Evolutionary conservation across 2,113 vertebrate genomes (phyloP).

Genomic region (Tiliqua scincoides): DNA sequence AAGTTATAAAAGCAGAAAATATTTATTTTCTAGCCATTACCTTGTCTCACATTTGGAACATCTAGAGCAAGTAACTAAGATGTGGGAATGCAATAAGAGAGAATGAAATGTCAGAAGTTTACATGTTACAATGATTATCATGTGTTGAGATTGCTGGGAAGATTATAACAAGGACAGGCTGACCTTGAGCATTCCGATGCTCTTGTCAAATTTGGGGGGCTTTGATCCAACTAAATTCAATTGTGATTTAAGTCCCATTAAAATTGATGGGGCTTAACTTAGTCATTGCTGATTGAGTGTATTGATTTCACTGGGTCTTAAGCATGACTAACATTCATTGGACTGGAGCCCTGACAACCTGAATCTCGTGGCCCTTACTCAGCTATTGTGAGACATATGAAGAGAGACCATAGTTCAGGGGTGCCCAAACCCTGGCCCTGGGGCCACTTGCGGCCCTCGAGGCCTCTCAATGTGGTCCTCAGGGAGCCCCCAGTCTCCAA

Average conservation of each 20-base stretch:
- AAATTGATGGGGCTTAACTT: neutral
- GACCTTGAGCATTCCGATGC: neutral
- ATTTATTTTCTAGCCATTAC: conserved; percentile 41
- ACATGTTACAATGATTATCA: conserved; percentile 30
- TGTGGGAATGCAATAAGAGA: conserved; percentile 23
- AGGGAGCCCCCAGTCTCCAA: too few species aligned
- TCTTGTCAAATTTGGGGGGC: neutral
- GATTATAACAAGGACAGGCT: neutral
- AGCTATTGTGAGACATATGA: neutral
- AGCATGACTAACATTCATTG: neutral
- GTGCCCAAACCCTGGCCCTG: too few species aligned
- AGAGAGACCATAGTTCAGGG: neutral
- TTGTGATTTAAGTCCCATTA: neutral
- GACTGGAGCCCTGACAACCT: neutral
- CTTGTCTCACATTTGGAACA: conserved; percentile 35
- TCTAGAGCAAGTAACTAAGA: conserved; percentile 21
- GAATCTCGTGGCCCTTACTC: neutral
- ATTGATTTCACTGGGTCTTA: neutral
- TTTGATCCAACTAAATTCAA: neutral
- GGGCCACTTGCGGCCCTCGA: too few species aligned
- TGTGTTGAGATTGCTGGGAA: conserved; percentile 2
- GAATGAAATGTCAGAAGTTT: conserved; percentile 16
- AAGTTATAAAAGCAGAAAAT: conserved; percentile 26
- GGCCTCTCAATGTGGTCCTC: too few species aligned
- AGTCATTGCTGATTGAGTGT: neutral